These are phyloP conservation scores for Netelia virgata DNA, from an alignment of 2,888 invertebrate species.

Conservation along the genomic window DNA sequence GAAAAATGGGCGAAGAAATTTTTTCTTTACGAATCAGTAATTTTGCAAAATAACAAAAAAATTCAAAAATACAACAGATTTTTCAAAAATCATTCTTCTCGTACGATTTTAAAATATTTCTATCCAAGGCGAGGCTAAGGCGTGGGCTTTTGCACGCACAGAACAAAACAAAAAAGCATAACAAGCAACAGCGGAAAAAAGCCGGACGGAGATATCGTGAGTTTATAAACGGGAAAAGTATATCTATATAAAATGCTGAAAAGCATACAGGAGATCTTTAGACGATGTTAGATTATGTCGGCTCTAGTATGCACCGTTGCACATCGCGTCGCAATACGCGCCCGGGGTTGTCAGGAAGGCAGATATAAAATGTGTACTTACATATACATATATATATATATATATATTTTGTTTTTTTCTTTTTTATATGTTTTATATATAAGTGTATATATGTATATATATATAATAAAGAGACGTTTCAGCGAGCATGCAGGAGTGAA, in stretches of 20 bases:
- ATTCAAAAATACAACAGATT: not conserved
- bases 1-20: not conserved
- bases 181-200: slow-evolving; percentile 39
- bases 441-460: slow-evolving; percentile 43
- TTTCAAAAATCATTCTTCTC: not conserved
- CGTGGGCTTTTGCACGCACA: not conserved
- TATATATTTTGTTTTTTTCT: not conserved
- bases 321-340: slow-evolving; percentile 59
- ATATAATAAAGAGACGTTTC: slow-evolving; percentile 79
- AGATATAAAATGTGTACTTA: slow-evolving; percentile 53
- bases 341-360: slow-evolving; percentile 58
- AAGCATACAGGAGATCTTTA: slow-evolving; percentile 55
- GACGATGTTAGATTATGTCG: slow-evolving; percentile 61
- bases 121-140: not conserved
- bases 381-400: slow-evolving; percentile 15
- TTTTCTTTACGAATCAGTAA: not conserved
- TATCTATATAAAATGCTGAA: slow-evolving; percentile 44
- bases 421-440: slow-evolving; percentile 58
- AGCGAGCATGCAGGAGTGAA: slow-evolving; percentile 76
- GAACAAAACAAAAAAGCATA: slow-evolving; percentile 13
- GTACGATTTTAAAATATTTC: not conserved
- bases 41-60: not conserved
- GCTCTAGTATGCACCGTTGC: slow-evolving; percentile 60
- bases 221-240: slow-evolving; percentile 14
- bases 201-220: slow-evolving; percentile 22